Conservation (phyloP, 2,113 vertebrate genomes). For the Charadrius vociferus region DNA sequence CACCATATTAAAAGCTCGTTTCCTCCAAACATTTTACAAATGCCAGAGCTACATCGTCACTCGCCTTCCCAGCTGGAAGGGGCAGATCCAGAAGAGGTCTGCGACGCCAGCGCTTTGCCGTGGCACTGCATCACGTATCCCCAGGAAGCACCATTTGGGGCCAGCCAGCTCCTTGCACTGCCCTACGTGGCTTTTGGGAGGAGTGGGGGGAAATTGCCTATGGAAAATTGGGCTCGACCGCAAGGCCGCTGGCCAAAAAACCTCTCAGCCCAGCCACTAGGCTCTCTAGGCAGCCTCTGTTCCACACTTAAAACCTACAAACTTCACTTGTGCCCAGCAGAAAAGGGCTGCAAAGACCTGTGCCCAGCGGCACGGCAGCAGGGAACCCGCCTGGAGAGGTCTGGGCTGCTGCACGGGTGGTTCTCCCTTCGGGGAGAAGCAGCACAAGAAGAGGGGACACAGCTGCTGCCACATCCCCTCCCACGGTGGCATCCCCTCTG, state of each 20-base stretch:
- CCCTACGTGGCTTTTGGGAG: too few relatives aligned
- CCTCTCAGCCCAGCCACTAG: too few relatives aligned
- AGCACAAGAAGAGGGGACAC: too few relatives aligned
- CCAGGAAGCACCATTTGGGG: fast-evolving
- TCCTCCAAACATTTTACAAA: background rate
- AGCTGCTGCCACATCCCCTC: background rate
- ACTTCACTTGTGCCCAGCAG: fast-evolving
- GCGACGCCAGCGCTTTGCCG: background rate
- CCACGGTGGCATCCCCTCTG: background rate
- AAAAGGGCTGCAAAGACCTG: background rate
- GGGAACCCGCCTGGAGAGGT: background rate
- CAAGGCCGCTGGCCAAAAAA: background rate
- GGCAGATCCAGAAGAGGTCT: background rate
- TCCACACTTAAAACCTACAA: background rate
- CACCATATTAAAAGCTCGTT: background rate
- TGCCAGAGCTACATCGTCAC: background rate
- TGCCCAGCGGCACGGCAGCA: background rate
- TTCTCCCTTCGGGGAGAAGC: too few relatives aligned
- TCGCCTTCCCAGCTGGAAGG: fast-evolving
- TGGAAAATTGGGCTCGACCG: background rate
- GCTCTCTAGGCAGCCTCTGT: background rate
- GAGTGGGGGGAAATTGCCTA: background rate
- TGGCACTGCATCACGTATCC: background rate
- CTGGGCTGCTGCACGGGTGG: fast-evolving
- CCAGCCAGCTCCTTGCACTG: too few relatives aligned